Base-by-base conservation (phyloP, 2,888 invertebrate species). In the Helobdella robusta region DNA sequence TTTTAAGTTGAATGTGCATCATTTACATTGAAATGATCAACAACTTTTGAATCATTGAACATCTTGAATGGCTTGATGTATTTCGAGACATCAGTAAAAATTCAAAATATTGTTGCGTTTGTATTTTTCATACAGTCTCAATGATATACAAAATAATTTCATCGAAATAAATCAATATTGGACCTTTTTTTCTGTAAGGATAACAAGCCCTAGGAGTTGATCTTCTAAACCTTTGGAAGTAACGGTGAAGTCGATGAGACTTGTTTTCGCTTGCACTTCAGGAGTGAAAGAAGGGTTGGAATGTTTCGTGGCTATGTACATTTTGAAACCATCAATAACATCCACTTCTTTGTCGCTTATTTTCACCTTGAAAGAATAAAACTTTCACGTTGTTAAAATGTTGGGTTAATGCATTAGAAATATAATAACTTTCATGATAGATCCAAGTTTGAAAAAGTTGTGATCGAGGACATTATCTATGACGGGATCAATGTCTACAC, bases 211-310 rank as follows among this genome's bases (percentile, higher is more conserved):
- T 32, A 95, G 80, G 4, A 95, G 81, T 77, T 95, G 95, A 80
- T 95, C 95, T 81, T 95, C 95, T 34, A 95, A 81, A 11, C 95
- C 94, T 75, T 89, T 86, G 88, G 92, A 92, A 2, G 95, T 95
- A 0, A 95, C 95, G 0, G 95, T 95, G 76, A 95, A 95, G 78
- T 95, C 94, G 73, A 95, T 94, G 65, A 95, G 92, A 0, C 93
- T 91, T 0, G 93, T 93, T 78, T 92, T 92, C 0, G 95, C 94
- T 74, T 91, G 91, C 70, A 95, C 87, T 82, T 95, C 95, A 0
- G 95, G 95, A 18, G 93, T 92, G 79, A 94, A 95, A 0, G 92
- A 88, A 0, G 95, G 95, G 81, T 95, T 95, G 0, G 92, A 90
- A 64, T 95, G 80, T 80, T 95, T 95, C 0, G 95, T 95, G 1